A percentile compares a stretch with the other conserved stretches of the same genome.
Evolutionary conservation across 2,797 vertebrate genomes (phyloP).

Genomic region (Gadopsis bispinosus): DNA sequence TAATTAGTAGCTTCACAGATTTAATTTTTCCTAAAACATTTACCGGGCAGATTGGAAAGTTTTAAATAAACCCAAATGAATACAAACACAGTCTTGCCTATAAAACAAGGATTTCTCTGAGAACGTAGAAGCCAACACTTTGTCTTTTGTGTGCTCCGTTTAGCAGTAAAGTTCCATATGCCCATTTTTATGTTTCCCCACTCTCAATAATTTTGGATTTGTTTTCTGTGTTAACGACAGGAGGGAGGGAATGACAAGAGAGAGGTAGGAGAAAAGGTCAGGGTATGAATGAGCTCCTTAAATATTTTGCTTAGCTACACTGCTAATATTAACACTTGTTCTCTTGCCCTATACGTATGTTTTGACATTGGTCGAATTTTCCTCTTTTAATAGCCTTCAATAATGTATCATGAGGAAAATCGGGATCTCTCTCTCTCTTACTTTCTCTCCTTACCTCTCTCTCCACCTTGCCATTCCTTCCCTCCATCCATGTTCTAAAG

Average conservation of each 20-base stretch:
- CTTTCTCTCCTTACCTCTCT: slow-evolving; percentile 2
- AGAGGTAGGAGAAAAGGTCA: slow-evolving; percentile 66
- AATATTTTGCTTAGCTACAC: slow-evolving; percentile 47
- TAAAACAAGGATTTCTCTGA: slow-evolving; percentile 71
- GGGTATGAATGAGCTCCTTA: slow-evolving; percentile 66
- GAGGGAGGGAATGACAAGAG: slow-evolving; percentile 62
- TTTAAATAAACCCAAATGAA: slow-evolving; percentile 69
- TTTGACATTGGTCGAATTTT: slow-evolving; percentile 46
- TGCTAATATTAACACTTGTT: slow-evolving; percentile 57
- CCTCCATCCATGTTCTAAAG: slow-evolving; percentile 47
- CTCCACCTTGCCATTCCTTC: slow-evolving; percentile 35
- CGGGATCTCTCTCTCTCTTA: slow-evolving; percentile 11
- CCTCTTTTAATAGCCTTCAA: slow-evolving; percentile 49
- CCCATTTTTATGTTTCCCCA: slow-evolving; percentile 67
- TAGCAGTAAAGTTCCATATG: slow-evolving; percentile 73
- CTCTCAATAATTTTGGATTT: slow-evolving; percentile 68
- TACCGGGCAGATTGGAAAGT: slow-evolving; percentile 72
- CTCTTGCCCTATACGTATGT: slow-evolving; percentile 49
- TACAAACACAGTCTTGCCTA: slow-evolving; percentile 62
- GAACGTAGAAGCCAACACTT: slow-evolving; percentile 54
- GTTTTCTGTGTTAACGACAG: slow-evolving; percentile 72
- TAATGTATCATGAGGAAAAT: slow-evolving; percentile 47
- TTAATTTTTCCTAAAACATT: slow-evolving; percentile 79
- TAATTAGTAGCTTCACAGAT: slow-evolving; percentile 63
- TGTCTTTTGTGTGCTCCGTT: slow-evolving; percentile 69